Conservation (phyloP, 2,888 invertebrate species). For the Melangyna quadrimaculata region DNA sequence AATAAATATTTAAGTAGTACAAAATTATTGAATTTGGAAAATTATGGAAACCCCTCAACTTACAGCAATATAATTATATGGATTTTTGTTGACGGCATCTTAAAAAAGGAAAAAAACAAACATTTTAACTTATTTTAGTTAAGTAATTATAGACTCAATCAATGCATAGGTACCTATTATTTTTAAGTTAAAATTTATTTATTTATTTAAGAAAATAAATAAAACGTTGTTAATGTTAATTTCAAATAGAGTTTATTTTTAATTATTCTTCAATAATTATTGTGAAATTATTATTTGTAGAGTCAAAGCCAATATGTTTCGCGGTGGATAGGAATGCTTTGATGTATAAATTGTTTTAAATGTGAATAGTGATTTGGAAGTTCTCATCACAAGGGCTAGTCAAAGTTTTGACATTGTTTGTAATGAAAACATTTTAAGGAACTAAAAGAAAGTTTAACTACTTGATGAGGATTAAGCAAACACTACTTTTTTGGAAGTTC, state of each 20-base stretch:
- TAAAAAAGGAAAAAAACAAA: background rate
- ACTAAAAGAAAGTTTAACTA: too few species aligned
- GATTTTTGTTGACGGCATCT: background rate
- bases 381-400: too few species aligned
- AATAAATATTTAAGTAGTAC: background rate
- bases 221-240: conserved; percentile 37
- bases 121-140: conserved; percentile 32
- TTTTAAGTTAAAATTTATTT: conserved; percentile 41
- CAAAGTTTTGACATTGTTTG: too few species aligned
- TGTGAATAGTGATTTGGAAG: too few species aligned
- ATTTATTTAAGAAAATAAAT: conserved; percentile 16
- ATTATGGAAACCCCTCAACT: background rate
- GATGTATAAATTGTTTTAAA: too few species aligned
- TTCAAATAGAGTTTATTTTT: background rate
- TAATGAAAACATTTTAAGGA: too few species aligned
- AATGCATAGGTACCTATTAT: conserved; percentile 51
- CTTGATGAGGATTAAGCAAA: too few species aligned
- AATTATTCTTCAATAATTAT: background rate
- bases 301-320: too few species aligned
- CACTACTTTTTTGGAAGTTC: too few species aligned
- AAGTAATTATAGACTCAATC: conserved; percentile 37
- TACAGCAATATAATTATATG: background rate
- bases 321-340: too few species aligned
- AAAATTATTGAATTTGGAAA: background rate
- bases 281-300: background rate